These are phyloP conservation scores for Syngnathus scovelli DNA, from an alignment of 2,113 vertebrate genomes.

Conservation along the genomic window DNA sequence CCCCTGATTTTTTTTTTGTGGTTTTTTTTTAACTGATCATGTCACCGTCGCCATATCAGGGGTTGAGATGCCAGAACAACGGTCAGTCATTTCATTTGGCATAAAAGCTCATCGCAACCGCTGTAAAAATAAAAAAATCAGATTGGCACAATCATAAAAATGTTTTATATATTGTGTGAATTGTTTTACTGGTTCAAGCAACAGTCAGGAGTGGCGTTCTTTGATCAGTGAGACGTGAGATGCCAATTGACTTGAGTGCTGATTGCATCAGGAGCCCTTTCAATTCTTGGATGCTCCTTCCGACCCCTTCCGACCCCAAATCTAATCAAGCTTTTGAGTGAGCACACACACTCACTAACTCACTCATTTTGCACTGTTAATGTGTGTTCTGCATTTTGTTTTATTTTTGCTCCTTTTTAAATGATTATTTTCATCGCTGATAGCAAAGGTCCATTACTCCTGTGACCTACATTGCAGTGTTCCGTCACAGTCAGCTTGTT, in stretches of 20 bases:
- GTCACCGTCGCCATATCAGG: background rate
- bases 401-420: no score
- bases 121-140: no score
- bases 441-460: no score
- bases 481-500: background rate
- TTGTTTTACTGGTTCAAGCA: background rate
- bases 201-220: background rate
- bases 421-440: no score
- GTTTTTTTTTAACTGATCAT: background rate
- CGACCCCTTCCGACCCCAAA: background rate
- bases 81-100: background rate
- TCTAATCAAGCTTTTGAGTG: background rate
- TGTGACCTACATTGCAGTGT: no score
- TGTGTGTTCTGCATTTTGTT: no score
- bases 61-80: background rate
- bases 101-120: no score
- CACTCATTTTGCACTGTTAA: no score
- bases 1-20: background rate
- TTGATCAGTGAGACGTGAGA: background rate
- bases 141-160: background rate
- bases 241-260: background rate
- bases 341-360: no score
- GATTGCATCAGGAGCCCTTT: background rate
- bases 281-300: background rate
- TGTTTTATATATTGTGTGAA: no score